Conservation (phyloP, 2,888 invertebrate species). For the Hyposoter didymator region DNA sequence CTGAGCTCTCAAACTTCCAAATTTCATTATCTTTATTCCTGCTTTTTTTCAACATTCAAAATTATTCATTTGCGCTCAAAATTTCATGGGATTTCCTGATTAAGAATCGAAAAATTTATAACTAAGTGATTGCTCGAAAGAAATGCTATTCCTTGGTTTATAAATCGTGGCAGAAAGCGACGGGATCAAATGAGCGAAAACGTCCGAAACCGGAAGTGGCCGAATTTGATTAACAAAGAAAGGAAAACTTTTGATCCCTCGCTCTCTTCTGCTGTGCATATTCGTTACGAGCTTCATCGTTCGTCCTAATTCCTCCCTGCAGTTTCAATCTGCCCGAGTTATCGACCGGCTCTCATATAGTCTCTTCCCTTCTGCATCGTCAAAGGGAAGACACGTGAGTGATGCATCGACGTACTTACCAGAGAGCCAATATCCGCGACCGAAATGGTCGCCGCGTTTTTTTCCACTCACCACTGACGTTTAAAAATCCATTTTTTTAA, state of each 20-base stretch:
- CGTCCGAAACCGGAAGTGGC: background rate
- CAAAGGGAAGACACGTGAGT: constrained; percentile 46
- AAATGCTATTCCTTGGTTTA: background rate
- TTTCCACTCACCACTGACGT: background rate
- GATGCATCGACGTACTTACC: constrained; percentile 46
- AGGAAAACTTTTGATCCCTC: constrained; percentile 1
- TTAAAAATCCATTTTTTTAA: background rate
- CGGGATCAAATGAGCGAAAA: too few relatives aligned
- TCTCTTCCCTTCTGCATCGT: constrained; percentile 37
- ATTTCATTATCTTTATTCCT: background rate
- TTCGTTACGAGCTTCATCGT: constrained; percentile 35
- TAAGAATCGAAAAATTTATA: background rate
- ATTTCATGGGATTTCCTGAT: background rate
- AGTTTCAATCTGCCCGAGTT: constrained; percentile 59
- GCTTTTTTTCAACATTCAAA: background rate
- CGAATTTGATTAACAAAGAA: constrained; percentile 2
- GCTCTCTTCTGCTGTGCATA: background rate
- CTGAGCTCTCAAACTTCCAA: background rate
- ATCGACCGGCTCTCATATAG: constrained; percentile 45
- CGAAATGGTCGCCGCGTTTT: background rate
- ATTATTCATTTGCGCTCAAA: background rate
- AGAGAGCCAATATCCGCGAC: constrained; percentile 16
- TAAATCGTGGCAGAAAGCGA: background rate
- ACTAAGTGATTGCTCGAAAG: background rate
- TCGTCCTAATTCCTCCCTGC: constrained; percentile 42